A percentile compares a stretch with the other conserved stretches of the same genome.
phyloP scores from a whole-genome alignment of 2,797 vertebrate genomes.

The Enteromius thamalakanensis region DNA sequence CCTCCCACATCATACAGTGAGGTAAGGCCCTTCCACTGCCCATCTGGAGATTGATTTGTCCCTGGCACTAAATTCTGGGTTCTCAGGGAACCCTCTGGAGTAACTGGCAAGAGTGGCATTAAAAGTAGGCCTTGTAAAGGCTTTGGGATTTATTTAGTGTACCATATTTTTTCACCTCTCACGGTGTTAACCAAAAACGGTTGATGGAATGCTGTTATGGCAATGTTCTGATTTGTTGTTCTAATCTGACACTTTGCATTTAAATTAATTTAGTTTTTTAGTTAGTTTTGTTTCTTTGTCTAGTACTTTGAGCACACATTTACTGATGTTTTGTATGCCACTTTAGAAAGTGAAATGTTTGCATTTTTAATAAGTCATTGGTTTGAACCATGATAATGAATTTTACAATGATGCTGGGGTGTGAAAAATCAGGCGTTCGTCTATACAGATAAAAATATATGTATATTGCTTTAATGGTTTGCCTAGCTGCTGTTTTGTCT shows the following conservation, averaged over 20 bases:
- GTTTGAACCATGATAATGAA: background rate
- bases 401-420: background rate
- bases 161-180: background rate
- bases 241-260: background rate
- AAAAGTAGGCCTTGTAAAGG: conserved; percentile 4
- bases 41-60: conserved; percentile 26
- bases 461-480: conserved; percentile 45
- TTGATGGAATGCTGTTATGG: background rate
- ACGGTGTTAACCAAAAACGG: background rate
- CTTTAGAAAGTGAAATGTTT: conserved; percentile 27
- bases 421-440: background rate
- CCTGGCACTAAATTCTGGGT: background rate
- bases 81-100: conserved; percentile 41
- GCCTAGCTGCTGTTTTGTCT: conserved; percentile 52
- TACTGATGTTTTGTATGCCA: background rate
- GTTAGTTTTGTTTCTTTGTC: background rate
- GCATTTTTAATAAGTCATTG: conserved; percentile 14
- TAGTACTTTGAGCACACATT: background rate
- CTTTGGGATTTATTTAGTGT: background rate
- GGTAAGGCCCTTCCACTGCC: conserved; percentile 81
- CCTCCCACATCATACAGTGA: conserved; percentile 93
- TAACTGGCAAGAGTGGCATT: conserved; percentile 33
- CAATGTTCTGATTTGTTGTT: conserved; percentile 10
- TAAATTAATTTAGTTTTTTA: background rate
- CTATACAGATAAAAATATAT: conserved; percentile 36